Conservation (phyloP, 2,113 vertebrate genomes). For the Lepus europaeus region DNA sequence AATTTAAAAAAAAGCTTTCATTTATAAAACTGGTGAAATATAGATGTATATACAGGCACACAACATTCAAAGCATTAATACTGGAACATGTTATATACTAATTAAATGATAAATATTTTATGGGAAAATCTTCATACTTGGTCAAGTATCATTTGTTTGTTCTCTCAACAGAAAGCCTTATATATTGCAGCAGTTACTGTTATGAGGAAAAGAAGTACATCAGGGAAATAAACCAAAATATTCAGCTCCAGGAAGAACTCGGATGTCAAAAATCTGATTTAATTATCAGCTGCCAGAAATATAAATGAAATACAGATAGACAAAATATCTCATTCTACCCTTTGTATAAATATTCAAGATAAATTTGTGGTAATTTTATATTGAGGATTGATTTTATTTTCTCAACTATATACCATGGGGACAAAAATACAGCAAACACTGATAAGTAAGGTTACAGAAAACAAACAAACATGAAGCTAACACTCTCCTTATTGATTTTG, state of each 20-base stretch:
- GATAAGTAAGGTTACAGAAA: not conserved
- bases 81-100: not conserved
- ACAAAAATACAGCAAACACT: not conserved
- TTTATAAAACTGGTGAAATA: not conserved
- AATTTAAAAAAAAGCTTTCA: not conserved
- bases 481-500: not conserved
- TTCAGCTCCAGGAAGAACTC: not conserved
- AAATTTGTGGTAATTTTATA: not conserved
- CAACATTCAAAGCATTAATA: not conserved
- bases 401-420: not conserved
- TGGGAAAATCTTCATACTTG: not conserved
- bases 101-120: slow-evolving; percentile 28
- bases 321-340: not conserved
- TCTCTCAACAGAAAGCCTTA: not conserved
- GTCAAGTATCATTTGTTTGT: not conserved
- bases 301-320: not conserved
- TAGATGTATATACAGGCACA: no score
- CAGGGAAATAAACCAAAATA: not conserved
- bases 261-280: not conserved
- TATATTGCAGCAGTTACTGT: not conserved
- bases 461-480: not conserved
- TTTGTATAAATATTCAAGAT: slow-evolving; percentile 5
- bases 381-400: not conserved
- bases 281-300: not conserved
- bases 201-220: not conserved